Base-by-base conservation (phyloP, 2,888 invertebrate species). In the Ceramica pisi region DNA sequence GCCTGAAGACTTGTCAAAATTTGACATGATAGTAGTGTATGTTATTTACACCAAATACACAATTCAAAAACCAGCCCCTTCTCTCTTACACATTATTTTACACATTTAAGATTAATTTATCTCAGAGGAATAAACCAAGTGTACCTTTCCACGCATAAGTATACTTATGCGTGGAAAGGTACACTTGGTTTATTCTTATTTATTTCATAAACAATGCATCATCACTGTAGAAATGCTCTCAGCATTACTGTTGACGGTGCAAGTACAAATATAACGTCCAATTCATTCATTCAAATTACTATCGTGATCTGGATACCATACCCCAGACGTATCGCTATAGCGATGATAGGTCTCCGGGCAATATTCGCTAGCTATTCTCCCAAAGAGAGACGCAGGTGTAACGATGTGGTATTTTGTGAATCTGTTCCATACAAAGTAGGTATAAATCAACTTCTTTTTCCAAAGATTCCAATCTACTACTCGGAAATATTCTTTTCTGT, bases 401-500 rank as follows among this genome's bases (percentile, higher is more conserved):
- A 77, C 31, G 2, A 67, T 9, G 9, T 50, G 50, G 50, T 61
- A 19, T 59, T 50, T 81, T 1, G 78, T 81, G 19, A 77, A 71
- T 21, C 14, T 55, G 1, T 70, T 46, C 69, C 69, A 80, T 3
- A 53, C 10, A 50, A 63, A 65, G 53, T 72, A 80, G 1, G 78
- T 72, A 23, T 51, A 77, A 16, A 77, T 57, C 1, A 31, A 55
- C n/a, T 64, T 44, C 0, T 65, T 1, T 23, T 44, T 57, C 67
- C 56, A 57, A 12, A 10, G 14, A 0, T 62, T n/a, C 60, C 46
- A 66, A 46, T 69, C 41, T 5, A 16, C 48, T 44, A n/a, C 4
- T 5, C 19, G 21, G 48, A 81, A 80, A 41, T 78, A 80, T 10
- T 26, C 12, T 21, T 55, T n/a, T 56, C 72, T 78, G 0, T 73